Evolutionary conservation across 2,888 invertebrate genomes (phyloP), one percentile per base, ranked within the genome.

Genomic region (Patella caerulea): DNA sequence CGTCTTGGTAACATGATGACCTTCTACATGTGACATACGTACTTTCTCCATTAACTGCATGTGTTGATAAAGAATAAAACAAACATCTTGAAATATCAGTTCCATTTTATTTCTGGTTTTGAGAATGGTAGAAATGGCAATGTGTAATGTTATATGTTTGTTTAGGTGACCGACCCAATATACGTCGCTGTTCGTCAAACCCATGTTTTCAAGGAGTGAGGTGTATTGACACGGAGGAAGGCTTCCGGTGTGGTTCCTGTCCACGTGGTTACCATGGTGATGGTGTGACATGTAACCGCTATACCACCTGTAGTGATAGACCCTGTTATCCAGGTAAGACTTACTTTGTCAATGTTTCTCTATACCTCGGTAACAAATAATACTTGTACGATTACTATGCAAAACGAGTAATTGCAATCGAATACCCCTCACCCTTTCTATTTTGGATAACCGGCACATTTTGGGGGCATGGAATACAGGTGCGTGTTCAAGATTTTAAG

Each of bases 181-280:
- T 72, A 45, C 34, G 77, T 17, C 95, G 94, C 65, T 96, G 96
- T 90, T 93, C 94, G 77, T 93, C 93, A 78, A 93, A 94, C 83
- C 95, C 96, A 0, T 98, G 98, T 90, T 95, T 94, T 90, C 93
- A 94, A 88, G 95, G 89, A 2, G 91, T 91, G 2, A 77, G 82
- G 3, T 92, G 92, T 79, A 79, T 82, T 55, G 88, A 90, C 72
- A 88, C 88, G 4, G 86, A 85, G 7, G 80, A 83, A 19, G 87
- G 88, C 4, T 88, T 84, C 82, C 81, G 86, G 54, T 89, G 89
- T 91, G 96, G 95, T n/a, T 91, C 94, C 4, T 96, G 96, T 92
- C 96, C 96, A 11, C 84, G 92, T 53, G 96, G 96, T 75, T 95
- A 94, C 90, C 93, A 94, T 79, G 96, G 96, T 59, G 94, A 96